phyloP scores from a whole-genome alignment of 1,140 invertebrate species.

The Hycleus phaleratus region DNA sequence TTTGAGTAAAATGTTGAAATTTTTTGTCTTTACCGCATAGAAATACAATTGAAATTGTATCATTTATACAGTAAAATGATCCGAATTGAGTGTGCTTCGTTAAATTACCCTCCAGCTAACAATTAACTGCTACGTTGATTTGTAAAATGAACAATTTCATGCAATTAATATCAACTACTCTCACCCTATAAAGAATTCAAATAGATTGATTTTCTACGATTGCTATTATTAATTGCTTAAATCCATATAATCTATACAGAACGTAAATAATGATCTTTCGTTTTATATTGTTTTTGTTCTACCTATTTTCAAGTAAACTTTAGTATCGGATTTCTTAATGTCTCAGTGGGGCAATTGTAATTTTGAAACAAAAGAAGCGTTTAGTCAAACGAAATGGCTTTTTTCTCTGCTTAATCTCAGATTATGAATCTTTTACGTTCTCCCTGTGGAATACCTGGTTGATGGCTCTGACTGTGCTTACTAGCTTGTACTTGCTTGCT shows the following conservation, averaged over 20 bases:
- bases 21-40: no score
- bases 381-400: conserved; percentile 36
- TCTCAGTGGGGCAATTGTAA: conserved; percentile 35
- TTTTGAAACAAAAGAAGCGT: conserved; percentile 36
- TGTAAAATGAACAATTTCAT: conserved; percentile 24
- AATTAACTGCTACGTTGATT: conserved; percentile 26
- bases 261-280: no score
- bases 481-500: neutral
- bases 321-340: conserved; percentile 16
- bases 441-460: conserved; percentile 36
- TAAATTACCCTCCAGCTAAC: conserved; percentile 22
- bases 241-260: no score
- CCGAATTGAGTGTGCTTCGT: neutral
- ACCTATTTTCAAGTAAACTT: no score
- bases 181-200: conserved; percentile 9
- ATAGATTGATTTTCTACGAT: neutral
- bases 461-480: conserved; percentile 12
- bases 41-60: no score
- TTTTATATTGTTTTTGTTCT: no score
- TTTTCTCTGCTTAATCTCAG: conserved; percentile 35
- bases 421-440: conserved; percentile 39
- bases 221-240: no score
- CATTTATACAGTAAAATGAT: no score
- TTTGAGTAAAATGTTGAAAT: no score
- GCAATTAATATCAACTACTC: conserved; percentile 17